Base-by-base conservation (phyloP, 1,140 invertebrate genomes). In the Neelides sp. region DNA sequence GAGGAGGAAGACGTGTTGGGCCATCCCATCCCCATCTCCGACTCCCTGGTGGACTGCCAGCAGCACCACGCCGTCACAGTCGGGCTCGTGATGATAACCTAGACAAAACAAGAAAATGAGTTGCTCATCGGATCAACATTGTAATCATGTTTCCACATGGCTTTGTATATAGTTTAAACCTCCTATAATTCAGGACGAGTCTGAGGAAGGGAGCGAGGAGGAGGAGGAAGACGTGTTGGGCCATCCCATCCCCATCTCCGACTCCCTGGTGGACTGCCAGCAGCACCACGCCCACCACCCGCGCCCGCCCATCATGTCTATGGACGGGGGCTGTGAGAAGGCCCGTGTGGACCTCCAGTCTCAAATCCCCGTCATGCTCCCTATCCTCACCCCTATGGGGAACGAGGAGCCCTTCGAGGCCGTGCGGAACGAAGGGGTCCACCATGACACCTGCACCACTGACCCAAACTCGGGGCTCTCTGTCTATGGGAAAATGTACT, bases 401-500 rank as follows among this genome's bases (percentile, higher is more conserved):
- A 20, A 50, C 7, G 22, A 24, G 19, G 8, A 26, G 19, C 4
- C 22, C 3, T 23, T 34, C 20, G 26, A 50, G 15, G n/a, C n/a
- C 7, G 5, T 26, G 10, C 15, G 41, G 32, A 7, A 22, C 10
- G 20, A 45, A 19, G n/a, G 19, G 32, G 5, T 17, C 22, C 22
- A 48, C 19, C 10, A 39, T 39, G 15, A 15, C 19, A 12, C 5
- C 15, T 7, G 7, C 15, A 12, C 5, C 15, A 39, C 7, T 17
- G 50, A 53, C 42, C 45, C 50, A 0, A 57, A 53, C 41, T 27
- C 19, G 19, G 55, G 55, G 3, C 47, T 45, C 20, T 49, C 46
- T 1, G 55, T 57, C 7, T 36, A 57, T 8, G 55, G 55, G 22
- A 52, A 53, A 46, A 52, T 57, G 50, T 57, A 57, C 24, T 45